Evolutionary conservation across 2,888 invertebrate species (phyloP), one percentile per base, ranked within the genome.

Genomic region (Leptopilina myrica): DNA sequence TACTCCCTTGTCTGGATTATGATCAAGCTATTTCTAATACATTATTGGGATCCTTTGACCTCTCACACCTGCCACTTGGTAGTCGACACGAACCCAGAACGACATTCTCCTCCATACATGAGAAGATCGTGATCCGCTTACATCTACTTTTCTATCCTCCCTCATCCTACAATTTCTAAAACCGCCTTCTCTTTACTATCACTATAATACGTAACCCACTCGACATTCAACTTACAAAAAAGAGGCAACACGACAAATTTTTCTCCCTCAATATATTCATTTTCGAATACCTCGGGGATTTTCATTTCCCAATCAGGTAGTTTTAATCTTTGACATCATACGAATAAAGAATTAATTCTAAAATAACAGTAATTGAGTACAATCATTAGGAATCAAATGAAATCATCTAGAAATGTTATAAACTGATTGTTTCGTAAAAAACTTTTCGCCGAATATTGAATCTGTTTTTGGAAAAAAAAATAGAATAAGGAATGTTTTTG

Each of bases 71-170:
- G 73, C 73, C 73, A 73, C 73, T 73, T 73, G 56, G 73, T 73
- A 73, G 73, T 73, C 73, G 73, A 33, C 73, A 73, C 73, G 56
- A 56, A 73, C 56, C 53, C 1, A n/a, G 73, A 73, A 73, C 33
- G 73, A 73, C 73, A 73, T 73, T 73, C 33, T 26, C 73, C 40
- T 56, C 56, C 73, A 53, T n/a, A 20, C 73, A 53, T 9, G 53
- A 33, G 56, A 73, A 26, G 73, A 73, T 73, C 73, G 73, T 73
- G 73, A 73, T 73, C 73, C 53, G 73, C 73, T 56, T 73, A 73
- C 73, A 73, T 73, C 33, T 73, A 73, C 53, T 73, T 56, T 73
- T 73, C 56, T 33, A 69, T 20, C 69, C 69, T 7, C 49, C 14
- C 49, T 73, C 53, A 26, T n/a, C 26, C 33, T 73, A 53, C 33